These are phyloP conservation scores for Cydia strobilella DNA, from an alignment of 1,140 invertebrate species.

Conservation along the genomic window DNA sequence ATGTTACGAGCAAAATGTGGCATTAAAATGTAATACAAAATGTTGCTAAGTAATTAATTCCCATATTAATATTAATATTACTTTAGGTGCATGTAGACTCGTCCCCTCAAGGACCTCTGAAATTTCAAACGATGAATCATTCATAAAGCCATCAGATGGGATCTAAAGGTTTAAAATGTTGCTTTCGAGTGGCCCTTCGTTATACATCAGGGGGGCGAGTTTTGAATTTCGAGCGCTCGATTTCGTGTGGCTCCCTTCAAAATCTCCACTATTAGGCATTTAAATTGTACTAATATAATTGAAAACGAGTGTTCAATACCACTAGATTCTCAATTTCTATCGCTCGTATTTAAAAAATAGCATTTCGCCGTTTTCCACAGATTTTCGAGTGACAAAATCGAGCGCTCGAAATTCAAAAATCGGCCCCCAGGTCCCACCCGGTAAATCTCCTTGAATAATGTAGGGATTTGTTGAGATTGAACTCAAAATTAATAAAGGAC, in stretches of 20 bases:
- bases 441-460: slow-evolving; percentile 2
- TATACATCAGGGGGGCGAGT: not conserved
- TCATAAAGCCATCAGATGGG: slow-evolving; percentile 8
- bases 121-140: slow-evolving; percentile 10
- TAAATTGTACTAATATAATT: too few relatives aligned
- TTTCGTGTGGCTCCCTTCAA: too few relatives aligned
- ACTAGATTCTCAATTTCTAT: too few relatives aligned
- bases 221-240: too few relatives aligned
- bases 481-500: not conserved
- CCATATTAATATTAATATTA: not conserved
- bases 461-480: not conserved
- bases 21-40: too few relatives aligned
- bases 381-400: too few relatives aligned
- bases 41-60: not conserved
- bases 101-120: not conserved
- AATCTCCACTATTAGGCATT: too few relatives aligned
- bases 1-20: not conserved
- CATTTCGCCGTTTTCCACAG: too few relatives aligned
- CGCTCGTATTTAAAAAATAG: too few relatives aligned
- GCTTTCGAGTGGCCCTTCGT: not conserved
- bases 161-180: slow-evolving; percentile 17
- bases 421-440: too few relatives aligned
- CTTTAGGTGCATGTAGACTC: not conserved
- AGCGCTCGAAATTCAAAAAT: too few relatives aligned
- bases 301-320: too few relatives aligned